Conservation (phyloP, 2,888 invertebrate species). For the Mellilla xanthometata region DNA sequence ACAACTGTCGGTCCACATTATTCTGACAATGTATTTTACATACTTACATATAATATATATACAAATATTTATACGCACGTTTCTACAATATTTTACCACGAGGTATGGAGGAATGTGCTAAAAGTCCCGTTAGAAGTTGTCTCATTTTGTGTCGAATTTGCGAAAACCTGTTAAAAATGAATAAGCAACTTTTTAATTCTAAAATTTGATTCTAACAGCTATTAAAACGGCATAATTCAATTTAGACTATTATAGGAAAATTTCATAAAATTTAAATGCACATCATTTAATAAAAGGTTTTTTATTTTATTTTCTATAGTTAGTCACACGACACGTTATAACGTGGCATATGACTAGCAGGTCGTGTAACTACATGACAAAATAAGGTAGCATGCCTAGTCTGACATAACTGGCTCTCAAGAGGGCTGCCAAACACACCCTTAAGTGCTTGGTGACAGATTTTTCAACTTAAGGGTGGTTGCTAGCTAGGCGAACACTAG, state of each 20-base stretch:
- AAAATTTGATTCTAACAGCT: not conserved
- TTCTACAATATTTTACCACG: constrained; percentile 33
- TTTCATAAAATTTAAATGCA: too few relatives aligned
- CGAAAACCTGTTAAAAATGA: constrained; percentile 34
- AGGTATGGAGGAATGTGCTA: constrained; percentile 41
- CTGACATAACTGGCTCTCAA: too few relatives aligned
- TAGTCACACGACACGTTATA: too few relatives aligned
- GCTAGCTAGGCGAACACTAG: too few relatives aligned
- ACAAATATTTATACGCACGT: constrained; percentile 26
- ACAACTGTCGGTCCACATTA: constrained; percentile 41
- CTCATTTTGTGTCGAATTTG: constrained; percentile 33
- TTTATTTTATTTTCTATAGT: too few relatives aligned
- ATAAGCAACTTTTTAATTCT: constrained; percentile 3
- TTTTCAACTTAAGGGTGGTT: too few relatives aligned
- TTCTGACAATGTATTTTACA: constrained; percentile 37
- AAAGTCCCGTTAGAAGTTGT: constrained; percentile 46
- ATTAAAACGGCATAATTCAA: constrained; percentile 3
- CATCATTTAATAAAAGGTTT: too few relatives aligned
- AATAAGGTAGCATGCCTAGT: too few relatives aligned
- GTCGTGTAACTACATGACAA: too few relatives aligned
- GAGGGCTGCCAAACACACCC: too few relatives aligned
- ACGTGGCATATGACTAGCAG: too few relatives aligned
- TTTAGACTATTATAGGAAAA: not conserved
- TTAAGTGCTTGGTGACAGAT: too few relatives aligned
- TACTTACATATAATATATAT: constrained; percentile 28